Base-by-base conservation (phyloP, 2,888 invertebrate genomes). In the Pterostichus niger region DNA sequence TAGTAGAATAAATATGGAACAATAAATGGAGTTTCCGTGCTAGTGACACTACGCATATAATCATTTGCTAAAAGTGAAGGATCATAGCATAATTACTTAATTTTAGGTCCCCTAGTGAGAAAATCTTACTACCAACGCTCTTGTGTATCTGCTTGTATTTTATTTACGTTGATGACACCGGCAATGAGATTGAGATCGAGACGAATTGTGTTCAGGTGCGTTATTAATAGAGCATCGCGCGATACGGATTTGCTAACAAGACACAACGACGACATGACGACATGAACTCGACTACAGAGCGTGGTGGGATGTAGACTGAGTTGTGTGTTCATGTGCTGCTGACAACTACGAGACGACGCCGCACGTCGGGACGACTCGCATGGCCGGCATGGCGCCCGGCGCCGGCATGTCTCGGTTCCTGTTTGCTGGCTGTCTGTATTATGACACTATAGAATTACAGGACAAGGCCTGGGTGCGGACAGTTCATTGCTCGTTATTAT, bases 371-470 rank as follows among this genome's bases (percentile, higher is more conserved):
- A 59, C 24, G 59, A 17, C 31, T 35, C 35, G 40, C 64, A 64
- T 56, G 17, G 64, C n/a, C n/a, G 61, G 24, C 61, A 31, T 31
- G 31, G 31, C 61, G 33, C 31, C n/a, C 40, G 64, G 64, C 64
- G 64, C 64, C 64, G 64, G 64, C 64, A 40, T 64, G 64, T 64
- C 64, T 64, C 64, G 35, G 40, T 64, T 64, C 64, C 64, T 64
- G 64, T 64, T 64, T 64, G 64, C 64, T 10, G n/a, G 6, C 64
- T 64, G 64, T 64, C 64, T 64, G 17, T 56, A 10, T 24, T 56
- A 52, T 52, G 15, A n/a, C 61, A 61, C 61, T 64, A 64, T 64
- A 9, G 35, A 33, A 35, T 64, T 64, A 64, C 64, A 64, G 35
- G 64, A 40, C 9, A 24, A 40, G 40, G 40, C 40, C 40, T 7